Conservation (phyloP, 2,797 vertebrate genomes). For the Alcedo atthis region DNA sequence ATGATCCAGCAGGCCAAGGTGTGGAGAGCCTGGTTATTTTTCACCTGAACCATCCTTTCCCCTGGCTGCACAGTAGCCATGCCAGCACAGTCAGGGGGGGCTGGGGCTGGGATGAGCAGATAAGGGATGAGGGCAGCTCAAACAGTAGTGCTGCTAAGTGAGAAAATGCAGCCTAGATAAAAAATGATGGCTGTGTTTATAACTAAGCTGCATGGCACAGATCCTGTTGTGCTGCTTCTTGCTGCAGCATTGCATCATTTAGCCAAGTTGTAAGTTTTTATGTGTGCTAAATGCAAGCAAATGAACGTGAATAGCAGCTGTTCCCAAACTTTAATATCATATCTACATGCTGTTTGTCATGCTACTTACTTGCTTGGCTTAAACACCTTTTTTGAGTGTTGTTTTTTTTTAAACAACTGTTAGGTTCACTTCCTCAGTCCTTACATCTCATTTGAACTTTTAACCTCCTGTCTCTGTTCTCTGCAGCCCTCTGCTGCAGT, state of each 20-base stretch:
- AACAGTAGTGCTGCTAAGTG: not conserved
- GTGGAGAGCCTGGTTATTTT: not conserved
- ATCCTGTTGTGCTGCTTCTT: not conserved
- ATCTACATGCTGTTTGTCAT: not conserved
- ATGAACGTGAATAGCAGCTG: not conserved
- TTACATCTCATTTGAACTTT: not conserved
- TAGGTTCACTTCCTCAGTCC: not conserved
- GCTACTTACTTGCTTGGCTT: not conserved
- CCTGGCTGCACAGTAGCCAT: not conserved
- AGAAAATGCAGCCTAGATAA: not conserved
- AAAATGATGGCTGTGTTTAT: not conserved
- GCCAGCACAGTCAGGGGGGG: not conserved
- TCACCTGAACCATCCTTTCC: not conserved
- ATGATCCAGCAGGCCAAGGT: not conserved
- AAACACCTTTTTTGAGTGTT: not conserved
- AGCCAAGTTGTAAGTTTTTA: not conserved
- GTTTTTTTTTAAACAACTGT: not conserved
- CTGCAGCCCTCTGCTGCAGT: not conserved
- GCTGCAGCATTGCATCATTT: not conserved
- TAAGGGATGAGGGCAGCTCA: not conserved
- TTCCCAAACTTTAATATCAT: not conserved
- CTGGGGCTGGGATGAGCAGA: not conserved
- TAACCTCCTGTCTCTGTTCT: rapidly evolving
- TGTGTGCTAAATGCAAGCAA: not conserved
- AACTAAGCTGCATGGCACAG: not conserved